Percentiles rank a stretch among this genome's conserved stretches.
Evolutionary conservation across 1,140 invertebrate genomes (phyloP).

Genomic region (Penaeus indicus): DNA sequence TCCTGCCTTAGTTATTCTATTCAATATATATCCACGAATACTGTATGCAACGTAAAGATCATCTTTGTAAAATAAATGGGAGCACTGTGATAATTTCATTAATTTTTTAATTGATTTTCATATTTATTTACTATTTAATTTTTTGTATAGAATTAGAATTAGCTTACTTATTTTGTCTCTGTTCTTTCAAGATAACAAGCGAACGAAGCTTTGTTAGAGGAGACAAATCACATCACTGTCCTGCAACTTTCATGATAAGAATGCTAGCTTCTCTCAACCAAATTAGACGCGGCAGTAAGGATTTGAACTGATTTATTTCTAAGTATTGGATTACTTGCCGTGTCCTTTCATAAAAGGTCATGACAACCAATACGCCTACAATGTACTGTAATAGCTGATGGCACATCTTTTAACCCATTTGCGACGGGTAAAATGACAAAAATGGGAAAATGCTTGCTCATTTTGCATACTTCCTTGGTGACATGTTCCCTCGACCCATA

Average conservation of each 20-base stretch:
- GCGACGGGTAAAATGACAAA: no score
- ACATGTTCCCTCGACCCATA: no score
- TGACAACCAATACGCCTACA: no score
- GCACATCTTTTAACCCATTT: no score
- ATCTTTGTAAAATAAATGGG: not conserved
- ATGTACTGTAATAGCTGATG: no score
- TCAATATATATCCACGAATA: no score
- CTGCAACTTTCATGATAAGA: slow-evolving; percentile 89
- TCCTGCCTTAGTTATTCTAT: no score
- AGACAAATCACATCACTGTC: slow-evolving; percentile 92
- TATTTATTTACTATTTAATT: not conserved
- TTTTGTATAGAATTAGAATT: not conserved
- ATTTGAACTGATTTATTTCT: not conserved
- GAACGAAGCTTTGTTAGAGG: slow-evolving; percentile 91
- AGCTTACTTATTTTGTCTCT: slow-evolving; percentile 39
- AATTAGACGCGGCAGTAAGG: slow-evolving; percentile 74
- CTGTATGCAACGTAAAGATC: not conserved
- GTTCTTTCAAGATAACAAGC: slow-evolving; percentile 78
- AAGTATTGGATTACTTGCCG: not conserved
- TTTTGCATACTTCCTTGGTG: no score
- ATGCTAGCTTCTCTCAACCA: slow-evolving; percentile 87
- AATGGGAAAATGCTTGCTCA: no score
- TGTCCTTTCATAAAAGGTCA: no score
- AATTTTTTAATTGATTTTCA: slow-evolving; percentile 11
- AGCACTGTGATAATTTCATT: not conserved